phyloP scores from a whole-genome alignment of 2,888 invertebrate species.

The Dioctria rufipes region DNA sequence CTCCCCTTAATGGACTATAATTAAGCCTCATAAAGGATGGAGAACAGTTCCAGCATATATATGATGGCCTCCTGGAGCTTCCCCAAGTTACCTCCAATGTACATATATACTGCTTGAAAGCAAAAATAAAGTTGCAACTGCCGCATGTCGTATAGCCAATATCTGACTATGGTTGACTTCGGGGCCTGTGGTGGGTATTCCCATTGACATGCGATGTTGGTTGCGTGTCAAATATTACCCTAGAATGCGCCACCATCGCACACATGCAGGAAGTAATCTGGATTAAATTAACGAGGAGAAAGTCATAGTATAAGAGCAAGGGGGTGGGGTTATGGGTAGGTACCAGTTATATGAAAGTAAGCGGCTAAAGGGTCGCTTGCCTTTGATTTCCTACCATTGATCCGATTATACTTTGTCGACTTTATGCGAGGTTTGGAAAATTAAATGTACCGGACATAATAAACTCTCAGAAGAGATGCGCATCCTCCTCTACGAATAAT shows the following conservation, averaged over 20 bases:
- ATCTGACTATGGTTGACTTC: slow-evolving; percentile 1
- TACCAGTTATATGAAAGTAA: not conserved
- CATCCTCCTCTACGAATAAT: not conserved
- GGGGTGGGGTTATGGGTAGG: not conserved
- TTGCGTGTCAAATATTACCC: slow-evolving; percentile 44
- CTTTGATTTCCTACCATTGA: slow-evolving; percentile 24
- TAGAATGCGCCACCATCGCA: not conserved
- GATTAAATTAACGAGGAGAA: not conserved
- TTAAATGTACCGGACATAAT: slow-evolving; percentile 44
- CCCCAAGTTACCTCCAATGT: not conserved
- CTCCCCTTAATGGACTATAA: slow-evolving; percentile 62
- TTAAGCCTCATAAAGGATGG: slow-evolving; percentile 62
- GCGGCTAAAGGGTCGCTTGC: not conserved
- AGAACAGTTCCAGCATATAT: slow-evolving; percentile 59
- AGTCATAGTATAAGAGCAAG: not conserved
- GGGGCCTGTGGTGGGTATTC: slow-evolving; percentile 21
- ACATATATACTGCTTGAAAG: not conserved
- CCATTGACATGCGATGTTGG: slow-evolving; percentile 49
- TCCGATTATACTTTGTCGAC: not conserved
- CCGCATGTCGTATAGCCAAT: not conserved
- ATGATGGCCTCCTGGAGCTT: slow-evolving; percentile 27
- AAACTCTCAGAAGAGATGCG: not conserved
- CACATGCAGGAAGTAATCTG: slow-evolving; percentile 4
- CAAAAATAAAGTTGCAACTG: slow-evolving; percentile 28
- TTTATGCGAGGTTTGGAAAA: not conserved